phyloP scores from a whole-genome alignment of 2,888 invertebrate genomes.

The Coelogynopora nodosa region DNA sequence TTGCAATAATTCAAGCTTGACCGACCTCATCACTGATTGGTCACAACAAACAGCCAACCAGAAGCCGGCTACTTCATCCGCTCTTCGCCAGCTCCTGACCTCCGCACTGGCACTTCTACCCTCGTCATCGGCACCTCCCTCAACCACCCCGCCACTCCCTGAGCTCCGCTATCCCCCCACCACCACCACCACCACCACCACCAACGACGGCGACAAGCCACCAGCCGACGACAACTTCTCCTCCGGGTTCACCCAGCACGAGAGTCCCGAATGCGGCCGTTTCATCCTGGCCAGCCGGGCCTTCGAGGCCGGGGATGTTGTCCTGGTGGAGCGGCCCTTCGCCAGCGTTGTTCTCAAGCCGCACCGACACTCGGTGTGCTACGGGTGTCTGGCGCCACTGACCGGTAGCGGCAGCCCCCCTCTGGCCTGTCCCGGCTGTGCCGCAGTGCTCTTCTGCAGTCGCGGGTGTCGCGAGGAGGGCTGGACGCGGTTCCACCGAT shows the following conservation, averaged over 20 bases:
- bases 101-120: not conserved
- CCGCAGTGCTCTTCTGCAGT: not conserved
- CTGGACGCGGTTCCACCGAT: not conserved
- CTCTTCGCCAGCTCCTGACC: not conserved
- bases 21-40: not conserved
- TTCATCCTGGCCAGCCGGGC: not conserved
- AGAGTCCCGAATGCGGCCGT: not conserved
- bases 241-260: not conserved
- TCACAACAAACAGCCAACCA: not conserved
- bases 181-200: not conserved
- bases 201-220: not conserved
- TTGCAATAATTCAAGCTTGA: no score
- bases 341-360: not conserved
- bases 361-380: not conserved
- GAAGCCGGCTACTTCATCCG: no score
- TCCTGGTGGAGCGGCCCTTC: not conserved
- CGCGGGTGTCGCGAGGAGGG: not conserved
- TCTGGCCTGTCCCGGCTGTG: not conserved
- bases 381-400: not conserved
- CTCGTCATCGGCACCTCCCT: not conserved
- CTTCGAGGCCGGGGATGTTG: not conserved
- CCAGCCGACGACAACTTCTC: not conserved
- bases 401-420: not conserved
- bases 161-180: not conserved
- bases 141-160: not conserved